Evolutionary conservation across 2,888 invertebrate species (phyloP), one percentile per base, ranked within the genome.

Genomic region (Sturmia bella): DNA sequence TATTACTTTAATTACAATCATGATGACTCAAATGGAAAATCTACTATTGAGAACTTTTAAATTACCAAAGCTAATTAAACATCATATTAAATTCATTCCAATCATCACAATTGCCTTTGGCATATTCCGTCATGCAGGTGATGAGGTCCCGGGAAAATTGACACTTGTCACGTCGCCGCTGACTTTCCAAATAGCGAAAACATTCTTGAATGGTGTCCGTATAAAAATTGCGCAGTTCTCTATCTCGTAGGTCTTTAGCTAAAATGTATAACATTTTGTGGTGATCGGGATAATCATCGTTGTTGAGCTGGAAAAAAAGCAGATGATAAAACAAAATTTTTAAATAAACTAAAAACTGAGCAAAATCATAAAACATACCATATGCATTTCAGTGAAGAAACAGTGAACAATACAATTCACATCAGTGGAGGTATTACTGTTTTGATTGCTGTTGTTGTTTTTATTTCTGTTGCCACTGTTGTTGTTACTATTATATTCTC

Each of bases 131-230:
- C 85, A 95, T 91, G 86, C 96, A 96, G 83, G 92, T 92, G 68
- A 95, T 88, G 19, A 95, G 89, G 84, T 93, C 93, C 80, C 93
- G 93, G 0, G 95, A 93, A 87, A 93, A 95, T 63, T 92, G 92
- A 86, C 95, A 96, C 84, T 93, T 93, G 12, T 94, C 93, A 83
- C 92, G 91, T 32, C 91, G 90, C 27, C 92, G 92, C 56, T 92
- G 92, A 84, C 92, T 93, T 19, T 90, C 92, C 57, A 94, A 85
- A 84, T 93, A 92, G 85, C 93, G 94, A 85, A 95, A 95, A 86
- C 96, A 96, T 84, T 95, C 94, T 83, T 94, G 93, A 56, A 94
- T 92, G 0, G 94, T 93, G 87, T 95, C 95, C 85, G 94, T 93
- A 3, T 95, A 90, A 85, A 95, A 95, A 87, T 94, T 94, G 21